Percentiles rank a stretch among this genome's conserved stretches.
Evolutionary conservation across 1,140 invertebrate species (phyloP).

Genomic region (Tetramorium alpestre): DNA sequence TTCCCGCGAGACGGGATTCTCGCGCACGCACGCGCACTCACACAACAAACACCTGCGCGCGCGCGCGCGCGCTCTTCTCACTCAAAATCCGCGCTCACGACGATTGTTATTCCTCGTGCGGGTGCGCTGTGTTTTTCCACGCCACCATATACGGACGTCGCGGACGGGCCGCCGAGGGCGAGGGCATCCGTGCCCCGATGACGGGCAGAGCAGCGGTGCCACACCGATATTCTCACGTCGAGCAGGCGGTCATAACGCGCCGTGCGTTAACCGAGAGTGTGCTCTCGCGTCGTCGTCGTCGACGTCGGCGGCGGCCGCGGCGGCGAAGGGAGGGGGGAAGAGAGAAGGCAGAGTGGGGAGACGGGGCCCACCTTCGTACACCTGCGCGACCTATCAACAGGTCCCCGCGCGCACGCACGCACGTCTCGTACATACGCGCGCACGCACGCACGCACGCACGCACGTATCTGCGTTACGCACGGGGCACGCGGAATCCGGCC

Average conservation of each 20-base stretch:
- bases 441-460: neutral
- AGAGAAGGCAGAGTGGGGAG: neutral
- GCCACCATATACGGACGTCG: constrained; percentile 23
- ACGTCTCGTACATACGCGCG: constrained; percentile 12
- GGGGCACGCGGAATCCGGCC: constrained; percentile 72
- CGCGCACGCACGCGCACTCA: neutral
- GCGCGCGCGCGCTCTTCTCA: neutral
- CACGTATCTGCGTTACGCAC: constrained; percentile 55
- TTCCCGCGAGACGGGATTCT: neutral
- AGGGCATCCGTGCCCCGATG: constrained; percentile 13
- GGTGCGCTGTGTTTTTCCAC: constrained; percentile 16
- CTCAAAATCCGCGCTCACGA: constrained; percentile 26
- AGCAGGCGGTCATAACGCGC: constrained; percentile 33
- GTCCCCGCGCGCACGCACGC: constrained; percentile 28
- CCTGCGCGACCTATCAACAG: constrained; percentile 62
- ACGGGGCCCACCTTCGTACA: constrained; percentile 40
- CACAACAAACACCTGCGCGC: neutral
- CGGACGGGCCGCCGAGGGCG: neutral
- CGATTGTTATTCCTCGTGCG: neutral
- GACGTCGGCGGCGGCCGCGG: neutral
- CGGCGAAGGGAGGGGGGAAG: neutral
- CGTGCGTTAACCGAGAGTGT: neutral
- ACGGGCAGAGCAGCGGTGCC: neutral
- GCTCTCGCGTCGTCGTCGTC: neutral
- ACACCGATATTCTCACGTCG: neutral